A percentile compares a stretch with the other conserved stretches of the same genome.
Evolutionary conservation across 2,113 vertebrate genomes (phyloP).

Genomic region (Menidia beryllina): DNA sequence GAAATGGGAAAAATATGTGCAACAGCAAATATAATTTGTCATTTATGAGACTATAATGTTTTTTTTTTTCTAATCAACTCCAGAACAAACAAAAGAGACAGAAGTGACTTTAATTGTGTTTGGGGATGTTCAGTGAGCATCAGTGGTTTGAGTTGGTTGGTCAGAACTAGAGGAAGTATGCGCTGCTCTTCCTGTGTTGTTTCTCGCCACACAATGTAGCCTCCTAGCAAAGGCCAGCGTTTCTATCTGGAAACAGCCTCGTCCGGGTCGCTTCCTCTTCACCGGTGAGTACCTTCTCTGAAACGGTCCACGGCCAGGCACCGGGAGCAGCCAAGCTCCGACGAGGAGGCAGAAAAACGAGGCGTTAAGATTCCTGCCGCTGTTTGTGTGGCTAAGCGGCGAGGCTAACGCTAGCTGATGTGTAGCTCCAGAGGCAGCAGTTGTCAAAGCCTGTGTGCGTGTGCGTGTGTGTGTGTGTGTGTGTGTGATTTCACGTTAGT

Average conservation of each 20-base stretch:
- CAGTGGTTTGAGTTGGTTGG: conserved; percentile 41
- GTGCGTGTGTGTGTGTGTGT: too few relatives aligned
- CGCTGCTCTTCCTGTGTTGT: conserved; percentile 48
- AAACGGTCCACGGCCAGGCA: neutral
- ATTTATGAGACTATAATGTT: too few relatives aligned
- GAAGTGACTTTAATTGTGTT: conserved; percentile 46
- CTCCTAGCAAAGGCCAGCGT: neutral
- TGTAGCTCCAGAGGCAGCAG: neutral
- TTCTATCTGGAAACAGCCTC: neutral
- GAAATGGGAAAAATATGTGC: too few relatives aligned
- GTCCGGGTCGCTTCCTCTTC: neutral
- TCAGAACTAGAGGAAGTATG: conserved; percentile 44
- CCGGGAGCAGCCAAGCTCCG: neutral
- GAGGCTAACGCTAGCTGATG: conserved; percentile 34
- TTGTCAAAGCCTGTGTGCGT: too few relatives aligned
- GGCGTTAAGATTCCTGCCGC: conserved; percentile 20
- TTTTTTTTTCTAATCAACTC: too few relatives aligned
- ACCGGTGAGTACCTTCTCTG: conserved; percentile 14
- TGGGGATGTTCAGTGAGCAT: neutral
- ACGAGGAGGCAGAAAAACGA: neutral
- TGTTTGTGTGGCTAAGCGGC: conserved; percentile 4
- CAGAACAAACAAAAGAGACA: too few relatives aligned
- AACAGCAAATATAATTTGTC: too few relatives aligned
- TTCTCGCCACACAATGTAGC: conserved; percentile 12
- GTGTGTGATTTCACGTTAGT: neutral